Base-by-base conservation (phyloP, 2,113 vertebrate species). In the Brachionichthys hirsutus region DNA sequence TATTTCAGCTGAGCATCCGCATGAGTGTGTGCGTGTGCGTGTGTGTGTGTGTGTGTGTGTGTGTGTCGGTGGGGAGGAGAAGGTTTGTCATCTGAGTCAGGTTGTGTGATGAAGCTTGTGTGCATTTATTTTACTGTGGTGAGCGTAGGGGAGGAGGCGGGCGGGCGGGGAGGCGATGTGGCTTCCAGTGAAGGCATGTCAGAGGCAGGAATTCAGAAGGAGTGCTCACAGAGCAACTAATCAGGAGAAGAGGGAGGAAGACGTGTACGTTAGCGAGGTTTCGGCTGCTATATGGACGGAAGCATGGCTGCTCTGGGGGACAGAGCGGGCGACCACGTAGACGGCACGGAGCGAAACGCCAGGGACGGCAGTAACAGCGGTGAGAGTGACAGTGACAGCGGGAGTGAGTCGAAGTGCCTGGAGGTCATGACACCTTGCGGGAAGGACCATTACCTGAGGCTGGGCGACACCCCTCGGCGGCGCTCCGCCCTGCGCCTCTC, bases 401-500 rank as follows among this genome's bases (percentile, higher is more conserved):
- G 35, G 55, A 59, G 3, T 2, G 88, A 89, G 62, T 43, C 5
- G 0, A 73, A 78, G 0, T 82, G 75, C 42, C 82, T 91, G 57
- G 84, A 84, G 60, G 81, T 68, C 56, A 89, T 91, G 90, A 90
- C 85, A 1, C 57, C 67, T 10, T 83, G 85, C 3, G 83, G 83
- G 9, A 83, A 88, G 52, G 70, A 87, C 6, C 55, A 85, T 65
- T 92, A 89, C 83, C 87, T 92, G 78, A 84, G 90, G 67, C 82
- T 90, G 73, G 86, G 85, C 1, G 62, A 78, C 49, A 85, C 78
- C 14, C 83, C 77, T 12, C 73, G 67, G 1, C 77, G 81, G 7
- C 86, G 89, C 35, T 91, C 90, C 0, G 87, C 87, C 61, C 81
- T 91, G 41, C 89, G 88, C 1, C 84, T 91, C 61, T 89, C 89